Conservation (phyloP, 2,113 vertebrate species). For the Meles meles region DNA sequence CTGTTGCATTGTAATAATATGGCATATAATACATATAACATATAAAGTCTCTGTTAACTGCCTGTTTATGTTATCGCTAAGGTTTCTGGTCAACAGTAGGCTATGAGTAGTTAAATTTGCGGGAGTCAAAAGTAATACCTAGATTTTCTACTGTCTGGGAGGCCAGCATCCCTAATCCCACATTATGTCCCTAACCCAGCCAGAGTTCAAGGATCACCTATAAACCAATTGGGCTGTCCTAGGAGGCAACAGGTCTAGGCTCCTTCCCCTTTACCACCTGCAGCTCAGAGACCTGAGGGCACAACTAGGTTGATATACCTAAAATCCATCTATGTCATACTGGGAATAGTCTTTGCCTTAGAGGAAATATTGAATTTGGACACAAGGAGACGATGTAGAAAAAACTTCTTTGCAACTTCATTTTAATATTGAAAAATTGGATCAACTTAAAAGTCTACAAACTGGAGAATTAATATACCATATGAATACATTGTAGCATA, state of each 20-base stretch:
- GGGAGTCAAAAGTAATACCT: neutral
- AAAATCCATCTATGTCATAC: neutral
- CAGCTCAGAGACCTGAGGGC: neutral
- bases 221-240: neutral
- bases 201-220: neutral
- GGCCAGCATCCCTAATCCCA: neutral
- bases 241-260: neutral
- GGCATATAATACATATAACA: neutral
- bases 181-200: neutral
- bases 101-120: neutral
- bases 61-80: neutral
- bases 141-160: neutral
- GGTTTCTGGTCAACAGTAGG: neutral
- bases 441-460: neutral
- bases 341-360: neutral
- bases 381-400: neutral
- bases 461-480: neutral
- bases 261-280: neutral
- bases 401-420: neutral
- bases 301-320: rapidly evolving
- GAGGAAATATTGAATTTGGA: neutral
- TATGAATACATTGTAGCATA: neutral
- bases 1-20: neutral
- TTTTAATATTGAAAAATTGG: slow-evolving; percentile 18
- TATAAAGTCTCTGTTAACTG: neutral